These are phyloP conservation scores for Parasteatoda tepidariorum DNA, from an alignment of 1,140 invertebrate genomes.

Conservation along the genomic window DNA sequence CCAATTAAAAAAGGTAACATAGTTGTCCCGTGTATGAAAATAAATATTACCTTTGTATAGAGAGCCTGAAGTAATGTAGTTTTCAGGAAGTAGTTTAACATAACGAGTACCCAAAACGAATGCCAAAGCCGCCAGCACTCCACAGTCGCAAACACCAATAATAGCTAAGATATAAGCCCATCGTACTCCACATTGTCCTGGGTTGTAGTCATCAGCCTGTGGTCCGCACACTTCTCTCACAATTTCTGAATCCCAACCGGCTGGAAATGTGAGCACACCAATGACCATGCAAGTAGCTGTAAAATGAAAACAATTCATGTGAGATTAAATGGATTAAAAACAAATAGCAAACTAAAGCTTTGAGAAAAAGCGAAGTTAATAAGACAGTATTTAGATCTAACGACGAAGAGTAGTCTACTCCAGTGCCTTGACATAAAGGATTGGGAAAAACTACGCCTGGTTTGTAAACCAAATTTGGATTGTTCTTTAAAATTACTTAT, in stretches of 20 bases:
- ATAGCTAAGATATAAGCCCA: slow-evolving; percentile 96
- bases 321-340: background rate
- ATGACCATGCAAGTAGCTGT: slow-evolving; percentile 85
- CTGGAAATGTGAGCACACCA: slow-evolving; percentile 90
- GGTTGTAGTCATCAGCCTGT: slow-evolving; percentile 79
- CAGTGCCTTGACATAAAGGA: no score
- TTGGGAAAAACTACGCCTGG: no score
- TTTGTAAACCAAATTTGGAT: no score
- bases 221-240: slow-evolving; percentile 89
- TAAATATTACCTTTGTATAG: slow-evolving; percentile 75
- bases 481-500: no score
- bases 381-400: no score
- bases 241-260: slow-evolving; percentile 87
- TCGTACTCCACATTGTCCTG: slow-evolving; percentile 86
- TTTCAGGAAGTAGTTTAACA: slow-evolving; percentile 84
- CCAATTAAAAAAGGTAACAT: no score
- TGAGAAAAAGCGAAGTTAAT: background rate
- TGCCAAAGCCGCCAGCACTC: slow-evolving; percentile 88
- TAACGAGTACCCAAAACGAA: slow-evolving; percentile 93
- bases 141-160: slow-evolving; percentile 90
- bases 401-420: no score
- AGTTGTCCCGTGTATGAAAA: no score
- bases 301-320: slow-evolving; percentile 44
- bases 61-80: slow-evolving; percentile 74
- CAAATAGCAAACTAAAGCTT: background rate